phyloP scores from a whole-genome alignment of 2,797 vertebrate species.

The Spinibarbus caldwelli region DNA sequence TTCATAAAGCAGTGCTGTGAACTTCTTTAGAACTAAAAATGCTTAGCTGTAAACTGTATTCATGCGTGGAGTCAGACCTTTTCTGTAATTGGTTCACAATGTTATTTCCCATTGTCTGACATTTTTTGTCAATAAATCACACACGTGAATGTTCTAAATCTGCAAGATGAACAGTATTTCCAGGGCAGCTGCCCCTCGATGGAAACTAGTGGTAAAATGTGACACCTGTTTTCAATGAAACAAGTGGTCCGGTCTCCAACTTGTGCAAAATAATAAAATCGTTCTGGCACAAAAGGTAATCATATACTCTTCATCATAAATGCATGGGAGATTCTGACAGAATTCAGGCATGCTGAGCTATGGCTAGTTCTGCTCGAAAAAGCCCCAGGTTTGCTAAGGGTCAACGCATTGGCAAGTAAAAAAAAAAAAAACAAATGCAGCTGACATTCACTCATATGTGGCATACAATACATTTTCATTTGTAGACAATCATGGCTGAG shows the following conservation, averaged over 20 bases:
- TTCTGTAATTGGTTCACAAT: constrained; percentile 11
- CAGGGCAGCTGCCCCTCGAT: constrained; percentile 46
- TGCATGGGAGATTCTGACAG: constrained; percentile 38
- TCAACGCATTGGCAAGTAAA: constrained; percentile 1
- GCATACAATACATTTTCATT: not conserved
- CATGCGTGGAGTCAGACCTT: constrained; percentile 27
- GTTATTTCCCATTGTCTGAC: constrained; percentile 28
- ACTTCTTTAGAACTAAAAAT: not conserved
- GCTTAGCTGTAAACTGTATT: constrained; percentile 3
- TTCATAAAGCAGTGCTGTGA: not conserved
- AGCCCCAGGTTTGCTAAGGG: not conserved
- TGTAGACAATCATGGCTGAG: not conserved
- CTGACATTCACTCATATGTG: not conserved
- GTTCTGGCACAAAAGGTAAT: constrained; percentile 58
- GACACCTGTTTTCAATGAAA: constrained; percentile 63
- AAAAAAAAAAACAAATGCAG: not conserved
- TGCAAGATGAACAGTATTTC: constrained; percentile 35
- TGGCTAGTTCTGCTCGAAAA: constrained; percentile 25
- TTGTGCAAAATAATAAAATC: constrained; percentile 56
- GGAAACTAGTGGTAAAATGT: constrained; percentile 50
- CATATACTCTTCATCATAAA: constrained; percentile 57
- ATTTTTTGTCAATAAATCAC: constrained; percentile 54
- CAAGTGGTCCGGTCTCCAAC: constrained; percentile 36
- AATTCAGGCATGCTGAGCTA: constrained; percentile 25
- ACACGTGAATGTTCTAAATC: constrained; percentile 16